Evolutionary conservation across 1,140 invertebrate genomes (phyloP).

Genomic region (Temnothorax nylanderi): DNA sequence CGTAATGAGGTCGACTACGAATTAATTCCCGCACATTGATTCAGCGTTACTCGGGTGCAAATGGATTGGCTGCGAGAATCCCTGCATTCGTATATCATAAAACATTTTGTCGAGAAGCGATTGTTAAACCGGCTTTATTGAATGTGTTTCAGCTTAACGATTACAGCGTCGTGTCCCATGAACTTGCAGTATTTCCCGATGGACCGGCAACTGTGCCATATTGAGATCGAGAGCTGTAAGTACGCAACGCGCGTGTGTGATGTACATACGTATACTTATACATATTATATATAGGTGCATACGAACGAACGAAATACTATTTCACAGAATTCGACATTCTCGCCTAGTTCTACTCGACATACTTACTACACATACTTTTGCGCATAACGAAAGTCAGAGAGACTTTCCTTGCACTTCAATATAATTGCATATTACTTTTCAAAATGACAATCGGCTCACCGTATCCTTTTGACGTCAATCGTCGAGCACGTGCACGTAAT

Average conservation of each 20-base stretch:
- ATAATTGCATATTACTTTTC: conserved; percentile 55
- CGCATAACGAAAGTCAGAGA: conserved; percentile 40
- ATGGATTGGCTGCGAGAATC: conserved; percentile 19
- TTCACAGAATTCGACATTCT: conserved; percentile 66
- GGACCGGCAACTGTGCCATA: conserved; percentile 98
- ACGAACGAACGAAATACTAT: conserved; percentile 60
- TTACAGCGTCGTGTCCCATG: conserved; percentile 99
- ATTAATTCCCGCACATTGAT: conserved; percentile 37
- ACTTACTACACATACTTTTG: conserved; percentile 22
- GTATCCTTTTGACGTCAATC: conserved; percentile 39
- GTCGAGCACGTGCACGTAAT: neutral
- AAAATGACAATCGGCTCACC: conserved; percentile 57
- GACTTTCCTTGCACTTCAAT: conserved; percentile 51
- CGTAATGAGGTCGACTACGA: conserved; percentile 32
- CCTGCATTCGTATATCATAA: conserved; percentile 17
- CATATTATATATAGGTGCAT: conserved; percentile 26
- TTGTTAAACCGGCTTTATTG: conserved; percentile 30
- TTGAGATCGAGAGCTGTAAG: conserved; percentile 99
- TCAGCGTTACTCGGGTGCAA: conserved; percentile 27
- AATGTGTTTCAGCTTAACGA: conserved; percentile 93
- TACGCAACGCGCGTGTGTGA: conserved; percentile 83
- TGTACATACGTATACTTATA: conserved; percentile 3
- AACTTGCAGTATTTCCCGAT: conserved; percentile 99
- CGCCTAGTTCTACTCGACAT: conserved; percentile 50
- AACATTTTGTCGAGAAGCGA: conserved; percentile 5